Evolutionary conservation across 2,113 vertebrate species (phyloP), one percentile per base, ranked within the genome.

Genomic region (Acanthochromis polyacanthus): DNA sequence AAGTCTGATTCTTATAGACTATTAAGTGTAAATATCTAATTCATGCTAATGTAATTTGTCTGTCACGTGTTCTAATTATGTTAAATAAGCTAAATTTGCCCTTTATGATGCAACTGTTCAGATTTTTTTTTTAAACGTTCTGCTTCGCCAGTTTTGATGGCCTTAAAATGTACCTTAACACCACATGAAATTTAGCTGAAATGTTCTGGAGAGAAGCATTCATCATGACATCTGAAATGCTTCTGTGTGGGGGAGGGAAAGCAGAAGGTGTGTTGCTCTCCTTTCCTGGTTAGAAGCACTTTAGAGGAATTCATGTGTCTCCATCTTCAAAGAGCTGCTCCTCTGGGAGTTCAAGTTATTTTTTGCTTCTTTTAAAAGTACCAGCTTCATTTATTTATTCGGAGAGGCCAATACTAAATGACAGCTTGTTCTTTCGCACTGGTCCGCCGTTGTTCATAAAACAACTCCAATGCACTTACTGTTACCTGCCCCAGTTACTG

Each of bases 291-390:
- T 81, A 15, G 57, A 30, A 81, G 82, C 82, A 82, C 77, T 85
- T 88, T 64, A 78, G 60, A 79, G 36, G 76, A 90, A 14, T 68
- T 90, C 57, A 19, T 78, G 74, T 52, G 80, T 80, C 71, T 89
- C 71, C 53, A 22, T 46, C 61, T 71, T 89, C 71, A 89, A 81
- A 92, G 74, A 65, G 64, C 46, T 1, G 32, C 4, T 88, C 89
- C 89, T 80, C 43, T 0, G 84, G 86, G 91, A 84, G 50, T 74
- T 81, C 2, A 68, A 77, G 93, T 92, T 92, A 93, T 92, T 93
- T 90, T 87, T 89, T 90, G 78, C 81, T 77, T 85, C 85, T 70
- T 88, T 87, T 83, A 66, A 82, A 90, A 88, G 86, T 79, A 65
- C 10, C 71, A 9, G 56, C 50, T 79, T 88, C 53, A 65, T 93